phyloP scores from a whole-genome alignment of 2,888 invertebrate species.

The Chrysolina americana region DNA sequence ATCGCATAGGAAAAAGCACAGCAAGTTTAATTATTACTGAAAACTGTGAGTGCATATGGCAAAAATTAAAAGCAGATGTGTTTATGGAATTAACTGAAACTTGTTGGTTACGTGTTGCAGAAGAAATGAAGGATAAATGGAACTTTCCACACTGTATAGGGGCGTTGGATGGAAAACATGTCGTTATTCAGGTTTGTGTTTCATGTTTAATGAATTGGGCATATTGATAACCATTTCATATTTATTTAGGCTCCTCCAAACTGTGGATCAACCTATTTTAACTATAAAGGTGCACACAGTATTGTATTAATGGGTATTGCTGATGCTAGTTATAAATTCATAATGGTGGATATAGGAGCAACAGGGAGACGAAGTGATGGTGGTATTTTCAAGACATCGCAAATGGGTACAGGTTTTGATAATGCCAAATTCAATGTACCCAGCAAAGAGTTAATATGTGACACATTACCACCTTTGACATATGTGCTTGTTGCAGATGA shows the following conservation, averaged over 20 bases:
- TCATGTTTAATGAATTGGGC: too few relatives aligned
- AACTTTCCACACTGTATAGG: too few relatives aligned
- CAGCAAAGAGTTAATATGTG: neutral
- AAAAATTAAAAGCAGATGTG: neutral
- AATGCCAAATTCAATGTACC: neutral
- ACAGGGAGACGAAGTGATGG: neutral
- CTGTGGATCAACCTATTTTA: too few relatives aligned
- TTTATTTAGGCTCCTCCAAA: too few relatives aligned
- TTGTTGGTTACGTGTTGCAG: too few relatives aligned
- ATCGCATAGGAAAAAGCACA: neutral
- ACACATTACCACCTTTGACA: neutral
- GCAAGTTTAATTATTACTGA: neutral
- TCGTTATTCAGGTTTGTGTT: too few relatives aligned
- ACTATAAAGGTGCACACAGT: neutral
- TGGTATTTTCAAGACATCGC: neutral
- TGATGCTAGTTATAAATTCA: neutral
- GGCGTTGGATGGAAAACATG: too few relatives aligned
- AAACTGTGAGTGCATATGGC: neutral
- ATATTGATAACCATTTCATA: too few relatives aligned
- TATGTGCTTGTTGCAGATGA: neutral
- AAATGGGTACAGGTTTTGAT: neutral
- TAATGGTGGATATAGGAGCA: neutral
- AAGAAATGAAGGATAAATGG: too few relatives aligned
- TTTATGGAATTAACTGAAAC: too few relatives aligned
- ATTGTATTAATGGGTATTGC: neutral